These are phyloP conservation scores for Boulengeromyrus knoepffleri DNA, from an alignment of 2,113 vertebrate species.

Conservation along the genomic window DNA sequence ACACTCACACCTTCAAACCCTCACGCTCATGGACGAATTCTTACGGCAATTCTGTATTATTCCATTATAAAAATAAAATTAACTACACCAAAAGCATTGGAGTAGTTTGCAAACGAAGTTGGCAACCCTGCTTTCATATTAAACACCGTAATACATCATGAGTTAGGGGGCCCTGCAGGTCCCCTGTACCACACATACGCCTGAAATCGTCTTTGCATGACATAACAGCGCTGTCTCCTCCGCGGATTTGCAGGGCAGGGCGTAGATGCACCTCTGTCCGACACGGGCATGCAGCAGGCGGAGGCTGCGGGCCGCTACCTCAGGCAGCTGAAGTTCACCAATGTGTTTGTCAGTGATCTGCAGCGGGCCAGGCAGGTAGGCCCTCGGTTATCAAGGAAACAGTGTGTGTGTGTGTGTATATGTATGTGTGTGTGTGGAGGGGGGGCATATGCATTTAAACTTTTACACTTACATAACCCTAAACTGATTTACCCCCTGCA, in stretches of 20 bases:
- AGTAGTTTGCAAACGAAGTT: background rate
- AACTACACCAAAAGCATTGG: background rate
- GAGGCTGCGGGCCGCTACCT: conserved; percentile 76
- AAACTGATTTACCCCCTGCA: background rate
- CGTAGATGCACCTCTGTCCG: conserved; percentile 76
- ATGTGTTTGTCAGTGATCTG: conserved; percentile 79
- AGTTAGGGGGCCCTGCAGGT: background rate
- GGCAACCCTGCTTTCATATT: background rate
- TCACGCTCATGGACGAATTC: background rate
- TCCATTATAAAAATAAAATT: background rate
- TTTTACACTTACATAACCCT: background rate
- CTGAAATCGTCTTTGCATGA: background rate
- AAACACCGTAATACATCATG: background rate
- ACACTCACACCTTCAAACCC: background rate
- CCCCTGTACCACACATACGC: background rate
- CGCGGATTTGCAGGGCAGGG: conserved; percentile 74
- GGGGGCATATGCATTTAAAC: background rate
- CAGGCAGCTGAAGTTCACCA: conserved; percentile 68
- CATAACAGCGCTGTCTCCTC: background rate
- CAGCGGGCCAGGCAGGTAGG: conserved; percentile 77
- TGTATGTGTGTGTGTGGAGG: background rate
- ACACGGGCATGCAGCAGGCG: conserved; percentile 73
- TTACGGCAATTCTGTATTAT: background rate
- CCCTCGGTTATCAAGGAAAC: background rate
- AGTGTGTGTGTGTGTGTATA: background rate